Conservation (phyloP, 2,113 vertebrate species). For the Odontesthes bonariensis region DNA sequence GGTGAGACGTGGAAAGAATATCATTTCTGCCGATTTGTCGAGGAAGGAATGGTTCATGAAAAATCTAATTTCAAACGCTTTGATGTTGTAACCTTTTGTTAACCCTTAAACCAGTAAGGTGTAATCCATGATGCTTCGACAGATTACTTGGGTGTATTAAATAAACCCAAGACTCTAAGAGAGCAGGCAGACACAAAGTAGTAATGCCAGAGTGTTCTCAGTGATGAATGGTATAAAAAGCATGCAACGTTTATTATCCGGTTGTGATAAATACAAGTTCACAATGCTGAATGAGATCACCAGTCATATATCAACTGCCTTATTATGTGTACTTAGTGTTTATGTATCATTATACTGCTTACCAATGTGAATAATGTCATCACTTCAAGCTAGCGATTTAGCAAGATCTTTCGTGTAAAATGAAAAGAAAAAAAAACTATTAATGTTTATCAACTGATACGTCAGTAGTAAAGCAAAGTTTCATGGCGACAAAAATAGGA, state of each 20-base stretch:
- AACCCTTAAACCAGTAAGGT: neutral
- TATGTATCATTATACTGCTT: constrained; percentile 38
- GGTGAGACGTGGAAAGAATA: neutral
- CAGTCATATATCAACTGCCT: constrained; percentile 37
- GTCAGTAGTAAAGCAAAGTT: neutral
- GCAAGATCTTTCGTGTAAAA: constrained; percentile 21
- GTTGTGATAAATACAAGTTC: constrained; percentile 49
- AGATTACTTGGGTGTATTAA: constrained; percentile 10
- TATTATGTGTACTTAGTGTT: constrained; percentile 44
- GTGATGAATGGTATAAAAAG: constrained; percentile 55
- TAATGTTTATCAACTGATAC: neutral
- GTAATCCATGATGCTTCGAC: constrained; percentile 6
- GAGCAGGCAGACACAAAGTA: constrained; percentile 18
- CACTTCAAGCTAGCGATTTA: constrained; percentile 11
- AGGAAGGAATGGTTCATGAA: neutral
- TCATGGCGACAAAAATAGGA: neutral
- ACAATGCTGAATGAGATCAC: constrained; percentile 35
- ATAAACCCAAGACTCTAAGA: neutral
- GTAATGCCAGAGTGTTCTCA: constrained; percentile 24
- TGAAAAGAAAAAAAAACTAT: neutral
- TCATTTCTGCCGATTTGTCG: neutral
- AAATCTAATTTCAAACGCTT: constrained; percentile 5
- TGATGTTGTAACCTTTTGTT: neutral
- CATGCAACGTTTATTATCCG: constrained; percentile 45
- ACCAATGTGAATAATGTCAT: constrained; percentile 51